Evolutionary conservation across 2,113 vertebrate species (phyloP).

Genomic region (Gavia stellata): DNA sequence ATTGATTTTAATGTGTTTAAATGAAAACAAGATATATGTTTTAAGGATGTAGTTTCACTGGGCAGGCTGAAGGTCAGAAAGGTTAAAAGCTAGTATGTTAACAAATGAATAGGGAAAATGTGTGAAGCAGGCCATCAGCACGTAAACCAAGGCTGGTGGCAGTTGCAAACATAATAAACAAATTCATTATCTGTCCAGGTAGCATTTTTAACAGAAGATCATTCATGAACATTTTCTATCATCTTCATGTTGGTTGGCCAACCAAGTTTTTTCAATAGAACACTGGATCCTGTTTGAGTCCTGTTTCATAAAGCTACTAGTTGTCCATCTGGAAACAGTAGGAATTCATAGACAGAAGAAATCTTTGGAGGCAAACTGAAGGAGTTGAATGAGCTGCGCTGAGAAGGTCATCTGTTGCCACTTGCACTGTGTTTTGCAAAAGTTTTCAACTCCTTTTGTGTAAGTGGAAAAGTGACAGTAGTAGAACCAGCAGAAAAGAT

Average conservation of each 20-base stretch:
- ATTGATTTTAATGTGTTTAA: background rate
- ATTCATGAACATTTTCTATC: background rate
- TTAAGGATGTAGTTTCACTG: background rate
- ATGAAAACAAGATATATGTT: background rate
- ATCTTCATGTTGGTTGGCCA: background rate
- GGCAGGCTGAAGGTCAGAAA: background rate
- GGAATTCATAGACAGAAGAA: background rate
- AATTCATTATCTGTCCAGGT: background rate
- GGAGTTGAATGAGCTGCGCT: background rate
- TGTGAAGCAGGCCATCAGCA: background rate
- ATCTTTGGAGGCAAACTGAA: background rate
- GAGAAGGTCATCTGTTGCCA: background rate
- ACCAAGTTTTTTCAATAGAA: background rate
- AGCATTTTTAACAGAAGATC: background rate
- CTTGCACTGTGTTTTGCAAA: background rate
- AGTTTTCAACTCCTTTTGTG: background rate
- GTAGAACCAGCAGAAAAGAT: background rate
- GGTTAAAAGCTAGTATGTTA: background rate
- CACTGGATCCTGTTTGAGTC: background rate
- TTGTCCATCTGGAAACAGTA: background rate
- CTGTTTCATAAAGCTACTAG: background rate
- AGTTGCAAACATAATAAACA: background rate
- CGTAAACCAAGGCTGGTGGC: background rate
- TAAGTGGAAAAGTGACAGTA: background rate
- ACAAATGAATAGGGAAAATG: background rate